phyloP scores from a whole-genome alignment of 2,797 vertebrate species.

The Bryconaethiops microstoma region DNA sequence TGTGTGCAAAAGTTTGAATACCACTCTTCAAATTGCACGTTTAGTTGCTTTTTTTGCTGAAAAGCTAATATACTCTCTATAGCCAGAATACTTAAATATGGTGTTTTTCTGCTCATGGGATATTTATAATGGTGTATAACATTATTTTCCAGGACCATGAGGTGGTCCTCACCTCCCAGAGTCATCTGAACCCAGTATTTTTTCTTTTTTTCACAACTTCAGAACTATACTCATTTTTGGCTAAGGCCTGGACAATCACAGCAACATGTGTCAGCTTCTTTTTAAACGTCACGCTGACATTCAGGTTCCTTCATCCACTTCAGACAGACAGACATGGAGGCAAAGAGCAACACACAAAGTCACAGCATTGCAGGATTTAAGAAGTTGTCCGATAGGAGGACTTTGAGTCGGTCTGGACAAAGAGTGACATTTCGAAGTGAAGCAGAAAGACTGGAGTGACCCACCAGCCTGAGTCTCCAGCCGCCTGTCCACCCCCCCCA shows the following conservation, averaged over 20 bases:
- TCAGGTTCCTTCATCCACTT: constrained; percentile 28
- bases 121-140: no score
- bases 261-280: constrained; percentile 3
- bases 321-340: constrained; percentile 6
- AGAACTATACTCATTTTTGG: neutral
- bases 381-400: neutral
- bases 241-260: neutral
- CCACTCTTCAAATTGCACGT: no score
- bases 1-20: no score
- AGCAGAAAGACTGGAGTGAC: constrained; percentile 17
- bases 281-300: constrained; percentile 24
- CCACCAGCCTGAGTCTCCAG: constrained; percentile 11
- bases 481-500: constrained; percentile 24
- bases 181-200: neutral
- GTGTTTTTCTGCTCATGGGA: no score
- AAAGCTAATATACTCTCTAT: no score
- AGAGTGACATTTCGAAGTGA: constrained; percentile 47
- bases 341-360: constrained; percentile 14
- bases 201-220: neutral
- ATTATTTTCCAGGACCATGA: no score
- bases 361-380: constrained; percentile 25
- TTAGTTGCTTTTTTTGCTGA: no score
- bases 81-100: no score
- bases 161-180: neutral
- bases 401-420: constrained; percentile 29